Conservation (phyloP, 2,113 vertebrate genomes). For the Microtus oregoni region DNA sequence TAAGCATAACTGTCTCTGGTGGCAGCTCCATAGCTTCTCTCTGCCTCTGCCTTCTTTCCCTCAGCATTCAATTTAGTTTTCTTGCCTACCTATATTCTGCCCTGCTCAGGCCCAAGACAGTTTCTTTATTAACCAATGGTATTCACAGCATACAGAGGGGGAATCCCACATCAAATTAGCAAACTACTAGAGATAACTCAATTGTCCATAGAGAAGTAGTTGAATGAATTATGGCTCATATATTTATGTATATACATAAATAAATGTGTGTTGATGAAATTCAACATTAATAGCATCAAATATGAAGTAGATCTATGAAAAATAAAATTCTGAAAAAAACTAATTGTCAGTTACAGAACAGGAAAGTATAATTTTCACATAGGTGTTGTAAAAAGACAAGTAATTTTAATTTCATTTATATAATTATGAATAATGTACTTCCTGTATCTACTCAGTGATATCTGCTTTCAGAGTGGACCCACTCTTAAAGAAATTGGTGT, state of each 20-base stretch:
- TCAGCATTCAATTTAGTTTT: too few relatives aligned
- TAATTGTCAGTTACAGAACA: not conserved
- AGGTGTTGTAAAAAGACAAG: not conserved
- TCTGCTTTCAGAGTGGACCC: not conserved
- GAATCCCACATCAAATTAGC: not conserved
- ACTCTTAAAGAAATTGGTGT: not conserved
- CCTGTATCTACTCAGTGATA: not conserved
- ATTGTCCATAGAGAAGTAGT: not conserved
- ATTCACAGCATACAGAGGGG: too few relatives aligned
- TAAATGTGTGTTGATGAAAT: not conserved
- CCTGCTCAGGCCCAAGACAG: too few relatives aligned
- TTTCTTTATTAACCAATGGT: too few relatives aligned
- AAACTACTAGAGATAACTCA: not conserved
- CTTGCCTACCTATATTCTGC: too few relatives aligned
- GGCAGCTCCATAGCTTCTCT: too few relatives aligned
- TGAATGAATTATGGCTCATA: not conserved
- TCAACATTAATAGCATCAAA: not conserved
- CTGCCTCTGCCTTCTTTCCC: too few relatives aligned
- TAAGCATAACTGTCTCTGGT: too few relatives aligned
- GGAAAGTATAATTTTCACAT: not conserved
- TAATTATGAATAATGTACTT: not conserved
- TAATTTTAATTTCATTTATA: slow-evolving; percentile 10
- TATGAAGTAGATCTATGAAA: not conserved
- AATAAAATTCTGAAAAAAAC: not conserved
- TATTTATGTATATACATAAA: not conserved